Evolutionary conservation across 2,113 vertebrate genomes (phyloP), one percentile per base, ranked within the genome.

Genomic region (Nibea coibor): DNA sequence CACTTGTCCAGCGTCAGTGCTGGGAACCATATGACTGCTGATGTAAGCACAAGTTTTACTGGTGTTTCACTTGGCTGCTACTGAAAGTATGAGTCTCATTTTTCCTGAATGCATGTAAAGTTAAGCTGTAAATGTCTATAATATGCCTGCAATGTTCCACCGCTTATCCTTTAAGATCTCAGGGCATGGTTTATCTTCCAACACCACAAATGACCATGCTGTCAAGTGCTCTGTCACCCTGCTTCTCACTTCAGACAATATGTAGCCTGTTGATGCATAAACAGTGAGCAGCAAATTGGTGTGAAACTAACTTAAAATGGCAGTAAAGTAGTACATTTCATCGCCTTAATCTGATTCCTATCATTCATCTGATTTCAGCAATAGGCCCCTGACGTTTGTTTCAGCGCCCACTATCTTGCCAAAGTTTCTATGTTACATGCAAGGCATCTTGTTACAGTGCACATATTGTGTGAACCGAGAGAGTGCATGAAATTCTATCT

Each of bases 391-490:
- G 19, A 64, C 20, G 28, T 26, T 26, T n/a, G 26, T 63, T 35
- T 78, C 47, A 78, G 14, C 48, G 67, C 10, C 16, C 28, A 17
- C 53, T 84, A 58, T 81, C 59, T 62, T 63, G 26, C 1, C 35
- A 71, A 53, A 45, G 82, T 57, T 42, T 86, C 28, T 65, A 48
- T 59, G 53, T 75, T 71, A 65, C 42, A 16, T 0, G 24, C 16
- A 43, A n/a, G 54, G 59, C 22, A 80, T 92, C 81, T 63, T 65
- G 31, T 90, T 86, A 83, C 87, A 87, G 56, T 61, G 42, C 63
- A 31, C 68, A 72, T 83, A 68, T 61, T 75, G 47, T 69, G 64
- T 83, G 82, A 81, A 43, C 14, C 4, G 31, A 71, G 70, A 81
- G 63, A 66, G 54, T n/a, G 68, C 81, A 75, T 79, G 81, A 73